These are phyloP conservation scores for Diarsia rubi DNA, from an alignment of 2,888 invertebrate genomes.

Conservation along the genomic window DNA sequence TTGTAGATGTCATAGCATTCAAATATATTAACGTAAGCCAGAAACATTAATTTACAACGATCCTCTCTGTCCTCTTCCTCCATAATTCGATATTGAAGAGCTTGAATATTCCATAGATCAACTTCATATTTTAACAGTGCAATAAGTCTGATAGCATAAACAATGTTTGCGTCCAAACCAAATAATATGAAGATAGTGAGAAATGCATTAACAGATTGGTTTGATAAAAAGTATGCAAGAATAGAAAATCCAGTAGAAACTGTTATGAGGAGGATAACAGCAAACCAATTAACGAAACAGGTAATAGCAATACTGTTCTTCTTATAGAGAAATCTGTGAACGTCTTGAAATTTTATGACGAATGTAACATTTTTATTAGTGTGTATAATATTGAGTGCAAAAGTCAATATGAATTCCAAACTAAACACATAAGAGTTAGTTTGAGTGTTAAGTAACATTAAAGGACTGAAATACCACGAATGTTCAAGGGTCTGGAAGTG, in stretches of 20 bases:
- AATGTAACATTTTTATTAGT: background rate
- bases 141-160: conserved; percentile 1
- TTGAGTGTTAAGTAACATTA: background rate
- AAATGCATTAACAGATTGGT: background rate
- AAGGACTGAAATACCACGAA: background rate
- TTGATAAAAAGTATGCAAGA: background rate
- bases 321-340: background rate
- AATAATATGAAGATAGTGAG: background rate
- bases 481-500: background rate
- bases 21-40: conserved; percentile 2
- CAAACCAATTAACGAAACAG: background rate
- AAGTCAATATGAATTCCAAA: background rate
- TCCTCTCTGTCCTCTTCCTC: background rate
- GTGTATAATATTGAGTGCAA: background rate
- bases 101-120: conserved; percentile 14
- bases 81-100: background rate
- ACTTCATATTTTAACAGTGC: conserved; percentile 3
- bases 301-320: background rate
- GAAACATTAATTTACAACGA: background rate
- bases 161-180: background rate
- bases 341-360: conserved; percentile 14
- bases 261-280: background rate
- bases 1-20: background rate
- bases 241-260: background rate
- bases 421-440: background rate